phyloP scores from a whole-genome alignment of 2,888 invertebrate species.

The Odontocolon sp. region DNA sequence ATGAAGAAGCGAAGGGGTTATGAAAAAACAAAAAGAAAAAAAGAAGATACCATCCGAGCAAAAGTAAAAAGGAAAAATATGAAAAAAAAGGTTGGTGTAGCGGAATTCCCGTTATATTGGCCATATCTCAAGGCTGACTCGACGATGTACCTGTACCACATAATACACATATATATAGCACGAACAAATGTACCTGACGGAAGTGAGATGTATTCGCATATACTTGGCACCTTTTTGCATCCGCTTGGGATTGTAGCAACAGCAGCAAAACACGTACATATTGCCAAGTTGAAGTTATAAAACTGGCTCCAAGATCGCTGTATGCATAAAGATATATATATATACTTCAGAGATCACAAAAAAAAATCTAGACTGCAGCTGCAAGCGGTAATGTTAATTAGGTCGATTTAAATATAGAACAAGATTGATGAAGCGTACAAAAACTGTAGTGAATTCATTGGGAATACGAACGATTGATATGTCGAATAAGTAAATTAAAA shows the following conservation, averaged over 20 bases:
- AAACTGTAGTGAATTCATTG: too few species aligned
- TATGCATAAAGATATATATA: too few species aligned
- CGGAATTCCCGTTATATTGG: slow-evolving; percentile 43
- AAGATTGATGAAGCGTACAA: too few species aligned
- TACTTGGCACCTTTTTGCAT: slow-evolving; percentile 77
- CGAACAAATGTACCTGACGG: slow-evolving; percentile 65
- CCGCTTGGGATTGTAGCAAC: slow-evolving; percentile 66
- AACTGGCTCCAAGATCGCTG: slow-evolving; percentile 41
- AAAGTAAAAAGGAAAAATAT: slow-evolving; percentile 40
- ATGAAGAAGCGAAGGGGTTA: slow-evolving; percentile 28
- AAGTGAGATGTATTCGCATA: slow-evolving; percentile 73
- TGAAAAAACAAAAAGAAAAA: slow-evolving; percentile 13
- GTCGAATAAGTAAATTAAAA: slow-evolving; percentile 2
- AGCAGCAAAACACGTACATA: too few species aligned
- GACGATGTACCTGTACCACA: background rate
- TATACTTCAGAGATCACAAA: slow-evolving; percentile 2
- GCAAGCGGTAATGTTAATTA: too few species aligned
- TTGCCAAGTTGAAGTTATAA: slow-evolving; percentile 53
- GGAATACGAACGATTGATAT: slow-evolving; percentile 1
- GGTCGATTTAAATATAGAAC: too few species aligned
- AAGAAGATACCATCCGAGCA: slow-evolving; percentile 6
- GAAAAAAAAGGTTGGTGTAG: slow-evolving; percentile 27
- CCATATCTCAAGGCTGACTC: slow-evolving; percentile 67
- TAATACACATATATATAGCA: slow-evolving; percentile 54
- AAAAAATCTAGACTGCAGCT: background rate